Evolutionary conservation across 2,797 vertebrate genomes (phyloP), one percentile per base, ranked within the genome.

Genomic region (Clangula hyemalis): DNA sequence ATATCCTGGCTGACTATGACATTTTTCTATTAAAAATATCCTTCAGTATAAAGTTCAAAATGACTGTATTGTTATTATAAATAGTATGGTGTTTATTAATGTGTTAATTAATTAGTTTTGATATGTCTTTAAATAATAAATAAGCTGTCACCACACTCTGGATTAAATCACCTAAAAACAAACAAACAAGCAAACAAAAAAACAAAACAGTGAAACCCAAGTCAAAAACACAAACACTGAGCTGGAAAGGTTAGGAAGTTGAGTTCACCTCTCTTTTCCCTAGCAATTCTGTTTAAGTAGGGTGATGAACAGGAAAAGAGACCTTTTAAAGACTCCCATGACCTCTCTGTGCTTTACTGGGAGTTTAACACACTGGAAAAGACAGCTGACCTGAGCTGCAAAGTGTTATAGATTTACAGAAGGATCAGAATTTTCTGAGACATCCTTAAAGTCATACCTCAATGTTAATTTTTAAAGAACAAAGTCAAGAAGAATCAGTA

Each of bases 401-500:
- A 77, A 78, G 51, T 15, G 62, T 60, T 27, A 20, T 6, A 41
- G 84, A 60, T 86, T 39, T 70, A 43, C 72, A 49, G 74, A 58
- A 86, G 47, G 62, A 47, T 27, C 20, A 36, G 10, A 77, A 83
- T 74, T 85, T 57, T 53, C 80, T 49, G 65, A 64, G 57, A 41
- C 43, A 47, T 58, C 53, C 57, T 80, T 74, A 72, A 75, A 90
- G 62, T 49, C 56, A n/a, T 81, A 78, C 43, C n/a, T 75, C 41
- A 8, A 0, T 38, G 66, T 57, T 94, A 36, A 89, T 97, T 94
- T 97, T 97, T 91, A 88, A 94, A 96, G 97, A 97, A 97, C 86
- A 43, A 95, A 94, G 77, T 93, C 86, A 93, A 85, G 79, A 93
- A 96, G 94, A 69, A 94, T 81, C 73, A 34, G 39, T 32, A 69